Percentiles rank a stretch among this genome's conserved stretches.
These are phyloP conservation scores for Solenodon paradoxus DNA, from an alignment of 2,113 vertebrate genomes.

Conservation along the genomic window DNA sequence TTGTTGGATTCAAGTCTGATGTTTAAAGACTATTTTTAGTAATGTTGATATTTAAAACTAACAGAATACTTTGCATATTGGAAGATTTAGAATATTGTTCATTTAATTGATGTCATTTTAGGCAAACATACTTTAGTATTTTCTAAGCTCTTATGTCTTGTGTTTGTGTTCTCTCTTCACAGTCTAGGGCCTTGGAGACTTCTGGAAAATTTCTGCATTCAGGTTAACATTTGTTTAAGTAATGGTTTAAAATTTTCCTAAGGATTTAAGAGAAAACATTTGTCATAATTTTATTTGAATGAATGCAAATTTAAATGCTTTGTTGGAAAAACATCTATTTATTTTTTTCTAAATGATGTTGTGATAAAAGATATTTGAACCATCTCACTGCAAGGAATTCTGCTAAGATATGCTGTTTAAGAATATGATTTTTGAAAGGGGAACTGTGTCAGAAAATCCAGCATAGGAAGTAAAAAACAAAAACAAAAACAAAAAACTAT, in stretches of 20 bases:
- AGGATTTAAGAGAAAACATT: background rate
- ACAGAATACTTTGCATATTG: background rate
- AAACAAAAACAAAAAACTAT: background rate
- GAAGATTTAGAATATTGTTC: background rate
- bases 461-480: background rate
- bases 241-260: background rate
- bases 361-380: background rate
- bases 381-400: background rate
- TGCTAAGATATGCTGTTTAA: background rate
- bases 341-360: background rate
- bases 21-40: too few relatives aligned
- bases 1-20: too few relatives aligned
- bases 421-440: background rate
- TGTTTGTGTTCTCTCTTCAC: background rate
- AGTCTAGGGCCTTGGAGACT: background rate
- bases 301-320: background rate
- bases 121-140: background rate
- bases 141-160: background rate
- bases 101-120: background rate
- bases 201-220: background rate
- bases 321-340: background rate
- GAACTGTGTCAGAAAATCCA: background rate
- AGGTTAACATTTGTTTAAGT: background rate
- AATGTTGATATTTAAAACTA: background rate
- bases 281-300: background rate